Base-by-base conservation (phyloP, 2,797 vertebrate species). In the Schizopygopsis pylzovi region DNA sequence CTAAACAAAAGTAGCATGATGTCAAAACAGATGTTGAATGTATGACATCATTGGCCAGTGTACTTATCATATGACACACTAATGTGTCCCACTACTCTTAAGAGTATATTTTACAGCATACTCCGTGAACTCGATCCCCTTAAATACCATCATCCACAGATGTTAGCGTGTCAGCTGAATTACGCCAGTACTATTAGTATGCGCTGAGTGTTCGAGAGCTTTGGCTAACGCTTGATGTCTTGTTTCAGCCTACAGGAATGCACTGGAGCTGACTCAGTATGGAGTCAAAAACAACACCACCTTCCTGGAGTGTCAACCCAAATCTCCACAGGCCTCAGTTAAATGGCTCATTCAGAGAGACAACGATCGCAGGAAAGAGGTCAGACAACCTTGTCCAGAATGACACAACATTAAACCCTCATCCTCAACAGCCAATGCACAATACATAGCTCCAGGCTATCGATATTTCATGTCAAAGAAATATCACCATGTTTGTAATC, bases 301-400 rank as follows among this genome's bases (percentile, higher is more conserved):
- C 70, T 99, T 99, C 93, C 95, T 99, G 16, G 98, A 99, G 93
- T 99, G 98, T 78, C 90, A 95, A 18, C 97, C 98, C 67, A 99
- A 98, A 93, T 96, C 97, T 91, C 98, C 98, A 0, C 98, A 98
- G 92, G 97, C 97, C 15, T 98, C 97, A 5, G 91, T 99, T 89
- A 98, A 96, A 89, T 99, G 98, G 98, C 92, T 99, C 25, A 95
- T 99, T 67, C 98, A 99, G 92, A 96, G 98, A 87, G 97, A 98
- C 94, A 97, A 98, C 33, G 98, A 99, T 95, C 94, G 98, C 87
- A 96, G 98, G 91, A 99, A 99, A 93, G 98, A 99, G 97, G 98
- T 99, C 89, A 94, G 96, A 45, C 15, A 28, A 59, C 9, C 45
- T 4, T 25, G 11, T 45, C 43, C 22, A 65, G 28, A 56, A 22